Evolutionary conservation across 1,140 invertebrate species (phyloP).

Genomic region (Leptinotarsa undecemlineata): DNA sequence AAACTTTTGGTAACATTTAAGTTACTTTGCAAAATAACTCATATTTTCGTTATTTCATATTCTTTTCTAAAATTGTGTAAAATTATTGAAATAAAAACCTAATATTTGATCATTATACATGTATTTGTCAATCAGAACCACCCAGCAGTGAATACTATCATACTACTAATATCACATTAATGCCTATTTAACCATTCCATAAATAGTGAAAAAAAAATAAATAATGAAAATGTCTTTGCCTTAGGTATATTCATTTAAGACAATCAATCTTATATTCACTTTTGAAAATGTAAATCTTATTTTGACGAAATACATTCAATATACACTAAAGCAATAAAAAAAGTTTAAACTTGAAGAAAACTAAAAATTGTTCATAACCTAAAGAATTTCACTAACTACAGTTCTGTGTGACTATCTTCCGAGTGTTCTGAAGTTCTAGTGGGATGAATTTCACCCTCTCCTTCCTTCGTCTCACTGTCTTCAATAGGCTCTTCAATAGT

Average conservation of each 20-base stretch:
- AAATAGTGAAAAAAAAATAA: background rate
- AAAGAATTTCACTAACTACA: slow-evolving; percentile 25
- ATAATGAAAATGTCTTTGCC: background rate
- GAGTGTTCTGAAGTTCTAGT: background rate
- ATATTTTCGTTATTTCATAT: too few relatives aligned
- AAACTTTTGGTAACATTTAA: too few relatives aligned
- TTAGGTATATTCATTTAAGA: background rate
- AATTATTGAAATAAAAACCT: too few relatives aligned
- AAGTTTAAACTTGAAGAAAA: background rate
- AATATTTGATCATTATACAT: background rate
- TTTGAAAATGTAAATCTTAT: background rate
- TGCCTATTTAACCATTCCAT: background rate
- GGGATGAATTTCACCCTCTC: background rate
- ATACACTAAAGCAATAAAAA: background rate
- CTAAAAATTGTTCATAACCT: slow-evolving; percentile 18
- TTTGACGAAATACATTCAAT: background rate
- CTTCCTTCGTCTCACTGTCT: background rate
- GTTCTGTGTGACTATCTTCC: slow-evolving; percentile 20
- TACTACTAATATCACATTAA: slow-evolving; percentile 1
- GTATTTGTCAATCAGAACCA: background rate
- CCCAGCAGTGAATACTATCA: background rate
- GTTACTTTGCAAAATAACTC: too few relatives aligned
- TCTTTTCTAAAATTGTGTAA: too few relatives aligned
- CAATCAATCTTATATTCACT: background rate
- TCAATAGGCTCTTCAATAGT: slow-evolving; percentile 2